Base-by-base conservation (phyloP, 2,797 vertebrate species). In the Emys orbicularis region DNA sequence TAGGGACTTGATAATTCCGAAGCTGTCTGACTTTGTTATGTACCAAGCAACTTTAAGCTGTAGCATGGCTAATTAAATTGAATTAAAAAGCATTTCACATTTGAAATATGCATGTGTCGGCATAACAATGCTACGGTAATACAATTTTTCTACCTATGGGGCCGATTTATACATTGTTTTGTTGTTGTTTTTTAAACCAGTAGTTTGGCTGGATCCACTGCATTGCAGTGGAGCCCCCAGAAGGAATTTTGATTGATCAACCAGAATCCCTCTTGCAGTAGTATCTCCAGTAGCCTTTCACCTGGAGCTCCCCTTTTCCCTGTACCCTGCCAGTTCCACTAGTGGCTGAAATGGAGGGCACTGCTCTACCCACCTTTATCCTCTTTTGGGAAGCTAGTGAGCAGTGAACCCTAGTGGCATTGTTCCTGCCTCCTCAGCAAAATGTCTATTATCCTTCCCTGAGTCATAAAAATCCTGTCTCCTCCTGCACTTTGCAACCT, bases 41-140 rank as follows among this genome's bases (percentile, higher is more conserved):
- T 90, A 92, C 90, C 79, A 90, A 92, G 25, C 6, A 93, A 92
- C 25, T 87, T 93, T 89, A 82, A 91, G 6, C 74, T 88, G 59
- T 5, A 29, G 1, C 76, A 89, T 74, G 52, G 11, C 31, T 89
- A 97, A 96, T 95, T 96, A 93, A 90, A 85, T 88, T 93, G 37
- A 91, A 85, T 97, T 84, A 88, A 85, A 92, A 96, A 90, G 5
- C n/a, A 93, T 95, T 94, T 79, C 65, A 93, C 37, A 50, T 83
- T 94, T 96, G 82, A 95, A 90, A 96, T 93, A 41, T 91, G 6
- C 86, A 65, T 83, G 21, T 11, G 92, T 83, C 90, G 74, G 3
- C 52, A 90, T 27, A 68, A 53, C 84, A 81, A 87, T 90, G 49
- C 8, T 81, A 34, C 83, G 34, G 9, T 93, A 87, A 88, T 86